Evolutionary conservation across 2,888 invertebrate genomes (phyloP).

Genomic region (Idaea straminata): DNA sequence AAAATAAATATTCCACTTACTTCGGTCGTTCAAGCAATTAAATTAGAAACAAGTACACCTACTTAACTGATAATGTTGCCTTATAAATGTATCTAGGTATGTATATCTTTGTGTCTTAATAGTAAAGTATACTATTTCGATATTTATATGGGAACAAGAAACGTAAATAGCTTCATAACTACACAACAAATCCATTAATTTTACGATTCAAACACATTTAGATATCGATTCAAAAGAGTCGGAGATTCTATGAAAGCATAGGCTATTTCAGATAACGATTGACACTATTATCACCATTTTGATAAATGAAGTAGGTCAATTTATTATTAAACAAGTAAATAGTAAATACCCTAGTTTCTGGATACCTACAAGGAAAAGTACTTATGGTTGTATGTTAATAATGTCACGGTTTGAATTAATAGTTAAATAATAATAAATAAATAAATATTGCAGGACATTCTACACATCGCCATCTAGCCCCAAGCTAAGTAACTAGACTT

Average conservation of each 20-base stretch:
- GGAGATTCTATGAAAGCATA: constrained; percentile 1
- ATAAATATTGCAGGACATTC: too few relatives aligned
- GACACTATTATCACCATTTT: constrained; percentile 14
- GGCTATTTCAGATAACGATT: constrained; percentile 11
- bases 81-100: too few relatives aligned
- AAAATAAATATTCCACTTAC: too few relatives aligned
- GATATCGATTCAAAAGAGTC: constrained; percentile 8
- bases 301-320: constrained; percentile 22
- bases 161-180: not conserved
- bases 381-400: not conserved
- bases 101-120: too few relatives aligned
- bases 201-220: not conserved
- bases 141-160: too few relatives aligned
- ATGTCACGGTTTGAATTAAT: not conserved
- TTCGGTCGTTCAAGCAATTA: too few relatives aligned
- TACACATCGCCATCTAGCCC: too few relatives aligned
- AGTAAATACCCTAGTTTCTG: not conserved
- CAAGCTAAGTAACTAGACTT: too few relatives aligned
- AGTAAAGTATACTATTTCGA: too few relatives aligned
- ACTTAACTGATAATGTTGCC: too few relatives aligned
- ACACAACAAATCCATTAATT: not conserved
- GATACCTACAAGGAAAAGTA: not conserved
- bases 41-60: too few relatives aligned
- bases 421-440: too few relatives aligned
- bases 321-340: constrained; percentile 8